Evolutionary conservation across 2,888 invertebrate species (phyloP).

Genomic region (Drosophila parthenogenetica): DNA sequence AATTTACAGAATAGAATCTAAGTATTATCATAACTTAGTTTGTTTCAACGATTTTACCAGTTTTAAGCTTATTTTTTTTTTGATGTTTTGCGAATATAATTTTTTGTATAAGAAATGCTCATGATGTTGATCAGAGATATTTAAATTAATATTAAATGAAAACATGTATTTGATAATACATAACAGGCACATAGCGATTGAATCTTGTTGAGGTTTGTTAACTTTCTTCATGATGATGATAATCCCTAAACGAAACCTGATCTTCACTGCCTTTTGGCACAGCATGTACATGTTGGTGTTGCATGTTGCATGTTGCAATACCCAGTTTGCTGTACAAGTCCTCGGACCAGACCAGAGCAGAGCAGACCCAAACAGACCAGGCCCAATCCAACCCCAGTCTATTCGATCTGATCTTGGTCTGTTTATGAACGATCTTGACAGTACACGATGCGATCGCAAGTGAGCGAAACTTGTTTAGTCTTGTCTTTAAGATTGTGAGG

Average conservation of each 20-base stretch:
- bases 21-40: neutral
- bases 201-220: neutral
- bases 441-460: conserved; percentile 43
- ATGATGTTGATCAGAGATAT: neutral
- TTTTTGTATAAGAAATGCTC: too few relatives aligned
- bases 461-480: conserved; percentile 54
- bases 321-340: conserved; percentile 4
- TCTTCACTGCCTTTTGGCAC: conserved; percentile 45
- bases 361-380: neutral
- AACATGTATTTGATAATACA: conserved; percentile 9
- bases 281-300: conserved; percentile 40
- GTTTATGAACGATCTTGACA: conserved; percentile 62
- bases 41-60: neutral
- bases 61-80: neutral
- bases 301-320: conserved; percentile 30
- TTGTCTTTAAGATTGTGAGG: conserved; percentile 18
- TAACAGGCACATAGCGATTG: neutral
- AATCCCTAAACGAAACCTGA: conserved; percentile 58
- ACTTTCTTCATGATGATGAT: conserved; percentile 33
- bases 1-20: neutral
- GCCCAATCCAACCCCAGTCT: conserved; percentile 18
- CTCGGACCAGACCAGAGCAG: neutral
- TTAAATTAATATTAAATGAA: conserved; percentile 9
- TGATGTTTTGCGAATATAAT: neutral
- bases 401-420: conserved; percentile 48